These are phyloP conservation scores for Lordiphosa clarofinis DNA, from an alignment of 1,140 invertebrate genomes.

Conservation along the genomic window DNA sequence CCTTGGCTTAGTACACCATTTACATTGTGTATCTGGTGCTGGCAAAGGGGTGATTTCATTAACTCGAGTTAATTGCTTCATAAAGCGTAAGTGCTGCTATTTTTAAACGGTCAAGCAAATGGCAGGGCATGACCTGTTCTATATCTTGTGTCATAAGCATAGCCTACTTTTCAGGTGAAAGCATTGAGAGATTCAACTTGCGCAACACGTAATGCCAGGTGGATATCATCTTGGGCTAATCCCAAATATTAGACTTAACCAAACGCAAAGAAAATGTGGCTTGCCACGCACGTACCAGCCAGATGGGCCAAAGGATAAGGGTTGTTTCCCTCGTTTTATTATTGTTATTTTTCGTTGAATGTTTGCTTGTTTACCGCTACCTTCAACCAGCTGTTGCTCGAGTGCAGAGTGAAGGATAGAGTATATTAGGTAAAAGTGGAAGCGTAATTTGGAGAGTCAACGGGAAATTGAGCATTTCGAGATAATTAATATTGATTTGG, in stretches of 20 bases:
- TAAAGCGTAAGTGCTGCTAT: conserved; percentile 35
- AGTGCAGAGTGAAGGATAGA: conserved; percentile 1
- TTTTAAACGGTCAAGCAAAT: conserved; percentile 12
- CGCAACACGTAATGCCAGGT: conserved; percentile 9
- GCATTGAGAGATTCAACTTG: conserved; percentile 13
- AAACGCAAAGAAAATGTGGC: conserved; percentile 16
- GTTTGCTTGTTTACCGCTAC: conserved; percentile 6
- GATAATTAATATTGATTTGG: no score
- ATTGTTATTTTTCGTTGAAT: conserved; percentile 10
- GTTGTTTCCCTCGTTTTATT: conserved; percentile 6
- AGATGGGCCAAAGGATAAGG: conserved; percentile 7
- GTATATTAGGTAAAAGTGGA: not conserved
- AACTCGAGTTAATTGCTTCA: conserved; percentile 37
- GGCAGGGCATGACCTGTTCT: conserved; percentile 12
- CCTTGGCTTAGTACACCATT: not conserved
- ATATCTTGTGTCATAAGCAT: not conserved
- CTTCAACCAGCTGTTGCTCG: conserved; percentile 23
- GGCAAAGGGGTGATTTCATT: conserved; percentile 34
- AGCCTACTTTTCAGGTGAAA: conserved; percentile 1
- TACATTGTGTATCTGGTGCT: not conserved
- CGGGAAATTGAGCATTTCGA: no score
- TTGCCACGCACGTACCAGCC: conserved; percentile 37
- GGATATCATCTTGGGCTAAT: conserved; percentile 14
- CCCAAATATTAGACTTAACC: conserved; percentile 16
- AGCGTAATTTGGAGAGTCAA: no score